Evolutionary conservation across 2,797 vertebrate genomes (phyloP).

Genomic region (Gymnothorax reevesii): DNA sequence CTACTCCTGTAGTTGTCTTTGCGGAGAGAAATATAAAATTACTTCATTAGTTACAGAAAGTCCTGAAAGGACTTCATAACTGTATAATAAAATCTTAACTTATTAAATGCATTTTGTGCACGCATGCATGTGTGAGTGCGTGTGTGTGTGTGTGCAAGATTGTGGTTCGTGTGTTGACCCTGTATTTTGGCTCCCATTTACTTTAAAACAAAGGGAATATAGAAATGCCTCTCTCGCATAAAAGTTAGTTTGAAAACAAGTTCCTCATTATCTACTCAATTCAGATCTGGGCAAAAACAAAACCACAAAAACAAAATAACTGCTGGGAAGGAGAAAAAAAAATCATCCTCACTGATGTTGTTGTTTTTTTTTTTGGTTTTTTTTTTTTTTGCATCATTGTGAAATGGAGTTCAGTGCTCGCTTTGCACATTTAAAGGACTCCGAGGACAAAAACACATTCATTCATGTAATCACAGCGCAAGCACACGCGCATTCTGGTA

Average conservation of each 20-base stretch:
- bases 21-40: neutral
- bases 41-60: neutral
- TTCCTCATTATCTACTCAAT: neutral
- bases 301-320: neutral
- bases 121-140: constrained; percentile 18
- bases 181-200: constrained; percentile 4
- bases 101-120: constrained; percentile 3
- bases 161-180: neutral
- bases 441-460: too few species aligned
- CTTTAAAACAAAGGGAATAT: neutral
- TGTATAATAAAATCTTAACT: constrained; percentile 2
- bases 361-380: neutral
- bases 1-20: constrained; percentile 9
- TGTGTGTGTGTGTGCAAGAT: neutral
- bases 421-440: too few species aligned
- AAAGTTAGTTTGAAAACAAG: neutral
- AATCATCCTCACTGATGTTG: neutral
- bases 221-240: neutral
- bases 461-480: too few species aligned
- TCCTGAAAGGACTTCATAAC: neutral
- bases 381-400: neutral
- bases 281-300: neutral
- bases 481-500: too few species aligned
- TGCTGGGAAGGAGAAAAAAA: neutral
- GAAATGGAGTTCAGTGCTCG: neutral